These are phyloP conservation scores for Gerris buenoi DNA, from an alignment of 1,140 invertebrate genomes.

Conservation along the genomic window DNA sequence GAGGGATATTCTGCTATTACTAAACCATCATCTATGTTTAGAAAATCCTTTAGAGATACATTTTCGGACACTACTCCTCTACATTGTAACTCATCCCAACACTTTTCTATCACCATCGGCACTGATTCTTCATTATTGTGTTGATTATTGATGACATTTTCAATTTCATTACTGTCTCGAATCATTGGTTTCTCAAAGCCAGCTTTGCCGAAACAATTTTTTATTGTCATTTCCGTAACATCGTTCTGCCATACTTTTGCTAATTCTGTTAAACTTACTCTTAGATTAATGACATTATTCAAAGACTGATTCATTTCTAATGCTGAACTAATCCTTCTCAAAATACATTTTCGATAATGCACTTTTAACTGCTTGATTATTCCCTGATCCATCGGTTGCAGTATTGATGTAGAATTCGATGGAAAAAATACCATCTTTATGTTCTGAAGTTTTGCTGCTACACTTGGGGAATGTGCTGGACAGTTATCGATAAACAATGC, in stretches of 20 bases:
- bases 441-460: constrained; percentile 18
- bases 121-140: too few relatives aligned
- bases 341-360: constrained; percentile 5
- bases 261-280: not conserved
- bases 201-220: not conserved
- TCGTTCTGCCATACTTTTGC: not conserved
- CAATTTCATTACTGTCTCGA: not conserved
- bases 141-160: not conserved
- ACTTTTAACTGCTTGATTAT: constrained; percentile 24
- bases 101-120: not conserved
- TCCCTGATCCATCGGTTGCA: constrained; percentile 32
- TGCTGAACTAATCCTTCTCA: not conserved
- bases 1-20: not conserved
- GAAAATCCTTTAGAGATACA: not conserved
- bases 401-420: constrained; percentile 28
- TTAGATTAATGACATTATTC: not conserved
- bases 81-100: not conserved
- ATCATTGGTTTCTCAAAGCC: not conserved
- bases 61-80: not conserved
- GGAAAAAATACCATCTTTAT: constrained; percentile 29
- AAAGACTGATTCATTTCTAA: not conserved
- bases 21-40: not conserved
- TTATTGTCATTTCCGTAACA: not conserved
- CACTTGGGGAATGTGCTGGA: constrained; percentile 21
- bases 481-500: constrained; percentile 30